Conservation (phyloP, 2,888 invertebrate species). For the Diloba caeruleocephala region DNA sequence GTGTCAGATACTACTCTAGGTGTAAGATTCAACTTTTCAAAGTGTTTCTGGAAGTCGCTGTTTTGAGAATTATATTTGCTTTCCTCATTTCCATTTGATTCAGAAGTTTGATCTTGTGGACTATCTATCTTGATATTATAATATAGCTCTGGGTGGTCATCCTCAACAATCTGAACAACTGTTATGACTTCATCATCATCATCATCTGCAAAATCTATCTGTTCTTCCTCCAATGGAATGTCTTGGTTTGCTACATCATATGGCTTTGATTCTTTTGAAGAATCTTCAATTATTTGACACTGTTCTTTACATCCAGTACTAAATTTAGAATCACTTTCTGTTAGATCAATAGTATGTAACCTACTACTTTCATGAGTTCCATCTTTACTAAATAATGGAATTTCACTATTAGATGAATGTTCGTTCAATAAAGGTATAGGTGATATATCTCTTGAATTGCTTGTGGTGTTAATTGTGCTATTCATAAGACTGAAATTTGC, state of each 20-base stretch:
- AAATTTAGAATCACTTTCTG: slow-evolving; percentile 36
- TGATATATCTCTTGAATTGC: slow-evolving; percentile 69
- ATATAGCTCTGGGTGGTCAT: slow-evolving; percentile 81
- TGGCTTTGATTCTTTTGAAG: slow-evolving; percentile 38
- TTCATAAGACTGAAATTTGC: slow-evolving; percentile 70
- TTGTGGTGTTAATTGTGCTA: slow-evolving; percentile 58
- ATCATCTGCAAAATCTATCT: slow-evolving; percentile 74
- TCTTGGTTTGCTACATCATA: slow-evolving; percentile 55
- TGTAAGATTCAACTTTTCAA: slow-evolving; percentile 76
- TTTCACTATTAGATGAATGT: slow-evolving; percentile 27
- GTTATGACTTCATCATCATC: slow-evolving; percentile 87
- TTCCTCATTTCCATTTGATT: slow-evolving; percentile 48
- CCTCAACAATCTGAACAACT: slow-evolving; percentile 86
- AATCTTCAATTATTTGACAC: slow-evolving; percentile 30
- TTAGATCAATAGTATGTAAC: slow-evolving; percentile 35
- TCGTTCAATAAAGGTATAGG: slow-evolving; percentile 59
- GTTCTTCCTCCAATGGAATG: slow-evolving; percentile 70
- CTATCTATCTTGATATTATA: slow-evolving; percentile 81
- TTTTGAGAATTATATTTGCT: slow-evolving; percentile 59
- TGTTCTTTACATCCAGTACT: slow-evolving; percentile 37
- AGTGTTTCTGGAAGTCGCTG: slow-evolving; percentile 78
- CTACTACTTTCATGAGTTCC: slow-evolving; percentile 17
- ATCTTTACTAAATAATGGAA: slow-evolving; percentile 36
- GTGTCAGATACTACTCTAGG: slow-evolving; percentile 60
- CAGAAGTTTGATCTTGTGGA: slow-evolving; percentile 61